Evolutionary conservation across 2,797 vertebrate species (phyloP).

Genomic region (Astyanax mexicanus): DNA sequence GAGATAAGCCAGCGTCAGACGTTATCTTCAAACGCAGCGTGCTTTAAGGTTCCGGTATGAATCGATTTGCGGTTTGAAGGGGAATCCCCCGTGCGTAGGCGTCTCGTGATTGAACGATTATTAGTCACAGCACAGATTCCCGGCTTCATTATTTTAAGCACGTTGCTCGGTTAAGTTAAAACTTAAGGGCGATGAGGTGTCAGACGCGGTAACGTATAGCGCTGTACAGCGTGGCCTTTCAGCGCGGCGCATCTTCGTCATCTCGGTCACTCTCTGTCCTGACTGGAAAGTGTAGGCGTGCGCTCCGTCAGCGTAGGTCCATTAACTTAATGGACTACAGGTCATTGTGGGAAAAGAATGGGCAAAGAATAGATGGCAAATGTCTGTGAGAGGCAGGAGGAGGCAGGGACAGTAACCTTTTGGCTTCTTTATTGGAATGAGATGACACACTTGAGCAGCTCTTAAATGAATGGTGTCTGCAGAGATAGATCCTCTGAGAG

Average conservation of each 20-base stretch:
- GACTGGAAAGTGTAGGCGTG: constrained; percentile 22
- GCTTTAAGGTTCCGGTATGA: constrained; percentile 6
- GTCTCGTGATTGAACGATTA: constrained; percentile 24
- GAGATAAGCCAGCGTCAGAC: constrained; percentile 20
- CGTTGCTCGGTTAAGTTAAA: constrained; percentile 1
- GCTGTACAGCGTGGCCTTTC: constrained; percentile 20
- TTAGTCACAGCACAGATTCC: constrained; percentile 1
- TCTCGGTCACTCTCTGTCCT: constrained; percentile 28
- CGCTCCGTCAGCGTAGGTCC: constrained; percentile 46
- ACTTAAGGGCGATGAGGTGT: neutral
- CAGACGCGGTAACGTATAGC: constrained; percentile 5
- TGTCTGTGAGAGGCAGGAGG: constrained; percentile 55
- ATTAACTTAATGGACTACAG: constrained; percentile 68
- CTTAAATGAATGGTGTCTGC: constrained; percentile 70
- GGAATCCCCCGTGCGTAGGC: constrained; percentile 34
- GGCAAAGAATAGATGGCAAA: constrained; percentile 52
- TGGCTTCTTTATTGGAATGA: constrained; percentile 59
- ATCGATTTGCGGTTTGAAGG: constrained; percentile 30
- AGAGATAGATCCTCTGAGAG: constrained; percentile 68
- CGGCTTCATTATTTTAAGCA: neutral
- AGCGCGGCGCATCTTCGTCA: constrained; percentile 17
- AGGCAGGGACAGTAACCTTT: constrained; percentile 76
- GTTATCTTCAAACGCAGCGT: constrained; percentile 1
- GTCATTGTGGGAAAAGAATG: constrained; percentile 54
- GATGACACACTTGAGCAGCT: constrained; percentile 67